Percentiles rank a stretch among this genome's conserved stretches.
Evolutionary conservation across 2,888 invertebrate genomes (phyloP).

Genomic region (Tethea ocularis): DNA sequence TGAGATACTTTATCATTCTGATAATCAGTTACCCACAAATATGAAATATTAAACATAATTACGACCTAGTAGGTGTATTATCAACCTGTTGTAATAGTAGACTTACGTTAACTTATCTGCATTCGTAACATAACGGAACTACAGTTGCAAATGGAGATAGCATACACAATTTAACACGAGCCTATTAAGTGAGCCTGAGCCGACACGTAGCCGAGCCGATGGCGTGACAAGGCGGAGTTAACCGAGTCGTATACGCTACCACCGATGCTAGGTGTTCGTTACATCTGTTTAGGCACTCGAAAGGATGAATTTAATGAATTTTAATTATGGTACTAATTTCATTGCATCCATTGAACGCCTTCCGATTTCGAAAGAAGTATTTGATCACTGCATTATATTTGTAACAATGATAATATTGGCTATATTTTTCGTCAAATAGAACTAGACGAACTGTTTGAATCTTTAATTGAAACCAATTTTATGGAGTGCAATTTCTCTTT

Average conservation of each 20-base stretch:
- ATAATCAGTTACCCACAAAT: not conserved
- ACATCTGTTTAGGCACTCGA: slow-evolving; percentile 57
- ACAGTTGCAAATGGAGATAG: slow-evolving; percentile 65
- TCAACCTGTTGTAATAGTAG: not conserved
- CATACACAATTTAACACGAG: slow-evolving; percentile 71
- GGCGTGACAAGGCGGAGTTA: slow-evolving; percentile 74
- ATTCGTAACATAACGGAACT: slow-evolving; percentile 41
- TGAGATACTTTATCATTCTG: too few relatives aligned
- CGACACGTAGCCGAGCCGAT: slow-evolving; percentile 48
- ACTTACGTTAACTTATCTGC: slow-evolving; percentile 18
- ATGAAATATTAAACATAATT: not conserved
- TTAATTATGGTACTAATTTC: slow-evolving; percentile 28
- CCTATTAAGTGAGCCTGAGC: slow-evolving; percentile 45
- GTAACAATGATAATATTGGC: not conserved
- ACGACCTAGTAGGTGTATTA: not conserved
- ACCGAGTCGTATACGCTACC: slow-evolving; percentile 37
- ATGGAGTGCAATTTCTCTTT: slow-evolving; percentile 40
- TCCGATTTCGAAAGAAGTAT: too few relatives aligned
- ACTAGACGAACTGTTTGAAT: too few relatives aligned
- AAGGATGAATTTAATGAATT: slow-evolving; percentile 46
- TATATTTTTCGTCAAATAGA: too few relatives aligned
- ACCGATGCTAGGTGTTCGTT: slow-evolving; percentile 60
- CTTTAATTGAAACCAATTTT: slow-evolving; percentile 35
- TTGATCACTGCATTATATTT: not conserved
- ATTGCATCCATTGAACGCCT: slow-evolving; percentile 7